Conservation (phyloP, 1,140 invertebrate species). For the Drosophila kepulauana region DNA sequence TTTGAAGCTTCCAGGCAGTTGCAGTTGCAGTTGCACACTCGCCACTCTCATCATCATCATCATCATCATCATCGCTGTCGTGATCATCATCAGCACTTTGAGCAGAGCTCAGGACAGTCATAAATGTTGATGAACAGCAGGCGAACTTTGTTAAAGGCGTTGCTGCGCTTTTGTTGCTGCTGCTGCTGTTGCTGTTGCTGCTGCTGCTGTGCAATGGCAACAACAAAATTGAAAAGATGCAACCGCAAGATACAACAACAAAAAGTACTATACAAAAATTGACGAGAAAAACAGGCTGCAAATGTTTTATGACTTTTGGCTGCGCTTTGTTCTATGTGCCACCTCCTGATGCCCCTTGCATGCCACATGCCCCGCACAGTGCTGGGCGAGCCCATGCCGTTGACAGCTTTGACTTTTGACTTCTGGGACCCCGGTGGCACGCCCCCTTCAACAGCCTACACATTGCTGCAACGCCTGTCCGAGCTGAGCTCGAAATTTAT, state of each 20-base stretch:
- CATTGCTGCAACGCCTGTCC: slow-evolving; percentile 44
- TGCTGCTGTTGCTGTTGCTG: slow-evolving; percentile 55
- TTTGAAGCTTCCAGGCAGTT: slow-evolving; percentile 28
- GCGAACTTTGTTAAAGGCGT: slow-evolving; percentile 79
- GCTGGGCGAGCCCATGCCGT: slow-evolving; percentile 15
- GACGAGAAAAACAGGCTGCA: slow-evolving; percentile 31
- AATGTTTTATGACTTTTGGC: slow-evolving; percentile 55
- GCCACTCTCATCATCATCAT: slow-evolving; percentile 30
- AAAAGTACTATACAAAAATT: slow-evolving; percentile 38
- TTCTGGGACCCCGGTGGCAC: slow-evolving; percentile 33
- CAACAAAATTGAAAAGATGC: slow-evolving; percentile 79
- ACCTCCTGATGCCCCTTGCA: background rate
- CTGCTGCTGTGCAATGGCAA: slow-evolving; percentile 69
- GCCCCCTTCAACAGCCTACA: slow-evolving; percentile 26
- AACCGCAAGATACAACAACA: slow-evolving; percentile 60
- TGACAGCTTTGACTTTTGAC: slow-evolving; percentile 57
- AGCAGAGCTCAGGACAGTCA: slow-evolving; percentile 57
- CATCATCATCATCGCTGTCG: slow-evolving; percentile 40
- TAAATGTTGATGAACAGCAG: slow-evolving; percentile 83
- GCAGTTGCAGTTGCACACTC: slow-evolving; percentile 12
- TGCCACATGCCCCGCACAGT: background rate
- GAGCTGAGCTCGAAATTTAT: slow-evolving; percentile 37
- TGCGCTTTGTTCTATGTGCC: slow-evolving; percentile 54
- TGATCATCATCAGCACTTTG: slow-evolving; percentile 17
- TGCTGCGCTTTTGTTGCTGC: slow-evolving; percentile 75